Evolutionary conservation across 2,888 invertebrate genomes (phyloP), one percentile per base, ranked within the genome.

Genomic region (Scaptomyza tumidula): DNA sequence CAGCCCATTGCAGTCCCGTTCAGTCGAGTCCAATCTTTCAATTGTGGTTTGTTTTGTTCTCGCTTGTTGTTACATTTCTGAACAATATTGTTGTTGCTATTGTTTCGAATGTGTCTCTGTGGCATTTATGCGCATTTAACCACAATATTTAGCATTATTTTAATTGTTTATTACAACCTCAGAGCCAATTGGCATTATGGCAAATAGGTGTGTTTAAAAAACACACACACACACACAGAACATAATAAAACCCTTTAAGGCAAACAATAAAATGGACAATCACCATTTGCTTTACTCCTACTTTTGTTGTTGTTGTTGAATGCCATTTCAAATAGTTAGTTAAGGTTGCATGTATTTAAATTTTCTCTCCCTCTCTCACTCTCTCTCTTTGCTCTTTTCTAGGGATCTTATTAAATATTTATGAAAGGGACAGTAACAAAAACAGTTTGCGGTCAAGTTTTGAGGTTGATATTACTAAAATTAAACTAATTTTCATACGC

Each of bases 121-220:
- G 54, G 55, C 54, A 63, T 48, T 72, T 63, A 50, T 57, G 59
- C 69, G 56, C 70, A 78, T 45, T 83, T 79, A 3, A 64, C 88
- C 76, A 67, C 88, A 80, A 67, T 67, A 78, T 78, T 85, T 71
- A 71, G 74, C 74, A 87, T 82, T 85, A 82, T 82, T 79, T 79
- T 85, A 87, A 87, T 87, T 83, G 82, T 85, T 79, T 70, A 71
- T 71, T 57, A 62, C 50, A 64, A 65, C 68, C 83, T 66, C 70
- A 68, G 48, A 27, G 16, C 54, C 57, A 50, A 50, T 14, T 57
- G 50, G 49, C 37, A 29, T 70, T 59, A 35, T 61, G 64, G 49
- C 58, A 39, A 56, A 43, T 19, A 71, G 66, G 49, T 71, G 71
- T 67, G 33, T 16, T 1, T 13, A 13, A 5, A 14, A 14, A 39